These are phyloP conservation scores for Neotoxoptera formosana DNA, from an alignment of 1,140 invertebrate species.

Conservation along the genomic window DNA sequence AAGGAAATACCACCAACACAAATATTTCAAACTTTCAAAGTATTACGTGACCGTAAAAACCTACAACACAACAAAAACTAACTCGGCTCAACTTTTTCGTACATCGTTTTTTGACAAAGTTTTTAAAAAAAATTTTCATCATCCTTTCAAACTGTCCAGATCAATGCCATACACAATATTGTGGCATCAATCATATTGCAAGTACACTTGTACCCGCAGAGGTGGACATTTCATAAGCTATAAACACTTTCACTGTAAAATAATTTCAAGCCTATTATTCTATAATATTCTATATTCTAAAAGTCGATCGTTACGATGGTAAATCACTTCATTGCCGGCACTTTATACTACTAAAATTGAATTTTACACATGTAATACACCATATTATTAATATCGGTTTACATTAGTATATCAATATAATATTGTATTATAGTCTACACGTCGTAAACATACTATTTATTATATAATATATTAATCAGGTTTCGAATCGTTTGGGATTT, in stretches of 20 bases:
- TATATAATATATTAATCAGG: too few relatives aligned
- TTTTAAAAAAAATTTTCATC: neutral
- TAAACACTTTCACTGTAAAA: neutral
- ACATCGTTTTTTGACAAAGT: neutral
- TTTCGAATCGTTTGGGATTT: neutral
- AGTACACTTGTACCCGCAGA: neutral
- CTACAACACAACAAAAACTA: neutral
- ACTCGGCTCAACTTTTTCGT: neutral
- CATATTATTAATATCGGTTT: neutral
- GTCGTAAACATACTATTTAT: neutral
- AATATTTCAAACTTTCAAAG: neutral
- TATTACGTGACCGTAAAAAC: constrained; percentile 5
- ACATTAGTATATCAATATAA: neutral
- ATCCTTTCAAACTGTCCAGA: neutral
- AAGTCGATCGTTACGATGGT: neutral
- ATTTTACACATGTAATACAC: neutral
- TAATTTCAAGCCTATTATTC: neutral
- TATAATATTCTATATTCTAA: neutral
- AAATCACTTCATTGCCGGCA: neutral
- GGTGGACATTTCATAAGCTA: neutral
- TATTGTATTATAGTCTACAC: neutral
- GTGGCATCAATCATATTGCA: neutral
- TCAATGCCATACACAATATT: neutral
- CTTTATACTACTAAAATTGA: neutral
- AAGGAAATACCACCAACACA: neutral